phyloP scores from a whole-genome alignment of 2,888 invertebrate species.

The Dicycla oo region DNA sequence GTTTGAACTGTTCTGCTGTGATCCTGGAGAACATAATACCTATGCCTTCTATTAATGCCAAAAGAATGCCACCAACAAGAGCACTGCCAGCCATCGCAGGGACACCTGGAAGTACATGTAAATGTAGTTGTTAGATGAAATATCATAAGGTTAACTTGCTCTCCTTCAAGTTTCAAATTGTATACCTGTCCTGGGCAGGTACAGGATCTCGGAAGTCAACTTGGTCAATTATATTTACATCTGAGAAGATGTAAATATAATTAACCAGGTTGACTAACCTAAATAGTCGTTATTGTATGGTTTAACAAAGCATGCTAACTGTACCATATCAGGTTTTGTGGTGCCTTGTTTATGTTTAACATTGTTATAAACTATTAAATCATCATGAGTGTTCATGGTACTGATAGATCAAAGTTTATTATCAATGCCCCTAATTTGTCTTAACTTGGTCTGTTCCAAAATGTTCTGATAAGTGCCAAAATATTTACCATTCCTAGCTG shows the following conservation, averaged over 20 bases:
- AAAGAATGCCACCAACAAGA: slow-evolving; percentile 97
- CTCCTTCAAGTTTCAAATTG: background rate
- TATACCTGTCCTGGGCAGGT: background rate
- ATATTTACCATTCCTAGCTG: slow-evolving; percentile 96
- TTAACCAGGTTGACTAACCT: background rate
- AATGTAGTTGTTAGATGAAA: background rate
- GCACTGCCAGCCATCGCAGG: slow-evolving; percentile 99
- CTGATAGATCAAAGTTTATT: background rate
- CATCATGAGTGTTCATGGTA: background rate
- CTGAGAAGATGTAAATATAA: background rate
- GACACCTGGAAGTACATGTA: slow-evolving; percentile 86
- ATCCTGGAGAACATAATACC: slow-evolving; percentile 98
- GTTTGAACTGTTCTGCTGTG: slow-evolving; percentile 98
- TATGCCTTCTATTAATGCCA: slow-evolving; percentile 99
- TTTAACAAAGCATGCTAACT: background rate
- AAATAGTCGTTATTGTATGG: background rate
- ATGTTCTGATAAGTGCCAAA: background rate
- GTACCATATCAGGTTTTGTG: background rate
- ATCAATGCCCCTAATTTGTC: background rate
- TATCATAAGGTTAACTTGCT: background rate
- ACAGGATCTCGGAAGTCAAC: background rate
- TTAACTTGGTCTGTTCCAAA: background rate
- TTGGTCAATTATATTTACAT: no score
- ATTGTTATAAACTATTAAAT: background rate
- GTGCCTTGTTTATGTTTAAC: background rate